phyloP scores from a whole-genome alignment of 2,888 invertebrate species.

The Zaprionus lineosus region DNA sequence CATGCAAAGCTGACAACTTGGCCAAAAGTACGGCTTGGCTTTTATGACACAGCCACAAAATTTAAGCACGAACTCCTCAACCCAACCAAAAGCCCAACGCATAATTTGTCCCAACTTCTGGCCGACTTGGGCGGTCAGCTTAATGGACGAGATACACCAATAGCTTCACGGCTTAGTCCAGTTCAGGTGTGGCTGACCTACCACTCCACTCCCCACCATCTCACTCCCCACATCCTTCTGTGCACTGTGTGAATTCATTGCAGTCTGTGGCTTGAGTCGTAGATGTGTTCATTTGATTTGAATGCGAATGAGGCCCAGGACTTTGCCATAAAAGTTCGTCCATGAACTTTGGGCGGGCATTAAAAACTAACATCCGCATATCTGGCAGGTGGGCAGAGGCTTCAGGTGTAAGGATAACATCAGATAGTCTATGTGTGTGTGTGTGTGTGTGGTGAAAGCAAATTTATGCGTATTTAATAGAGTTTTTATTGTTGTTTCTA shows the following conservation, averaged over 20 bases:
- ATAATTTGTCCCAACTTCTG: conserved; percentile 76
- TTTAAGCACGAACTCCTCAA: conserved; percentile 37
- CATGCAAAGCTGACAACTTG: conserved; percentile 39
- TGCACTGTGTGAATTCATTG: conserved; percentile 64
- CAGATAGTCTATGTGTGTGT: background rate
- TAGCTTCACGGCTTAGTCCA: conserved; percentile 13
- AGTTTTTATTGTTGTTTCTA: conserved; percentile 74
- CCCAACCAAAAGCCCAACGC: conserved; percentile 74
- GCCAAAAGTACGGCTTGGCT: conserved; percentile 34
- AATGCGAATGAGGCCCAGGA: conserved; percentile 45
- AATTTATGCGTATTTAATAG: conserved; percentile 78
- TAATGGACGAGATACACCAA: conserved; percentile 20
- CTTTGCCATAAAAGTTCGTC: conserved; percentile 68
- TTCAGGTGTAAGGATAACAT: conserved; percentile 14
- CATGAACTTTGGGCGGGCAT: conserved; percentile 59
- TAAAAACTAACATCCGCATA: conserved; percentile 63
- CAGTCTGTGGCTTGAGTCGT: conserved; percentile 65
- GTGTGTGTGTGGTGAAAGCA: background rate
- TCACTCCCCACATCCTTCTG: background rate
- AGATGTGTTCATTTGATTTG: conserved; percentile 76
- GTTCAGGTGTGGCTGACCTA: background rate
- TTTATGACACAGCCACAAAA: conserved; percentile 38
- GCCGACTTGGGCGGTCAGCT: conserved; percentile 35
- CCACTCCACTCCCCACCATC: background rate
- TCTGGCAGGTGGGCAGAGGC: conserved; percentile 34